Conservation (phyloP, 2,113 vertebrate genomes). For the Regulus satrapa region DNA sequence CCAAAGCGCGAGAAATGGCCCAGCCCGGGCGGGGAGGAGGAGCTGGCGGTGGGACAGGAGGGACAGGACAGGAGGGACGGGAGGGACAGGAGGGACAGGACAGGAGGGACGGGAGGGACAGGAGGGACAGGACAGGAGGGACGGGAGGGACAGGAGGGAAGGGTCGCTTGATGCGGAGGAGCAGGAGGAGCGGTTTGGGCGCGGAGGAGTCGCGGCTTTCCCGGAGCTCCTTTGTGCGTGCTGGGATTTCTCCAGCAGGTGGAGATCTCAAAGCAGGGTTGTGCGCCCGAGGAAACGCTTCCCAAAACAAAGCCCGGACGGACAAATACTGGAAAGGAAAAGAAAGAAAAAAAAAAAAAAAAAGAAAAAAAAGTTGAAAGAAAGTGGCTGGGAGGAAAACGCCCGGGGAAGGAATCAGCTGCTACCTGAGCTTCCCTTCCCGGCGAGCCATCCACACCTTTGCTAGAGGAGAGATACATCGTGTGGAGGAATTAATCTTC, state of each 20-base stretch:
- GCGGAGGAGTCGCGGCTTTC: background rate
- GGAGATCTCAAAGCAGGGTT: background rate
- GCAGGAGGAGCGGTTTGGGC: background rate
- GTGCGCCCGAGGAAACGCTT: background rate
- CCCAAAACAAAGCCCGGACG: conserved; percentile 4
- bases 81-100: background rate
- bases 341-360: no score
- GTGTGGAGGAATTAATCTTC: conserved; percentile 45
- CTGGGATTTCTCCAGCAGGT: conserved; percentile 13
- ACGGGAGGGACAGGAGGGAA: background rate
- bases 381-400: no score
- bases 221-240: background rate
- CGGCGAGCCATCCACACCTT: background rate
- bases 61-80: no score
- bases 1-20: background rate
- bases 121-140: no score
- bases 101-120: background rate
- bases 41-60: background rate
- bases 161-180: fast-evolving
- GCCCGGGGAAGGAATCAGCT: background rate
- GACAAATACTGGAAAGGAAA: no score
- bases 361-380: no score
- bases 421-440: background rate
- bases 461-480: background rate
- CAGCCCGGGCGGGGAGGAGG: background rate